Base-by-base conservation (phyloP, 2,888 invertebrate species). In the Furcula furcula region DNA sequence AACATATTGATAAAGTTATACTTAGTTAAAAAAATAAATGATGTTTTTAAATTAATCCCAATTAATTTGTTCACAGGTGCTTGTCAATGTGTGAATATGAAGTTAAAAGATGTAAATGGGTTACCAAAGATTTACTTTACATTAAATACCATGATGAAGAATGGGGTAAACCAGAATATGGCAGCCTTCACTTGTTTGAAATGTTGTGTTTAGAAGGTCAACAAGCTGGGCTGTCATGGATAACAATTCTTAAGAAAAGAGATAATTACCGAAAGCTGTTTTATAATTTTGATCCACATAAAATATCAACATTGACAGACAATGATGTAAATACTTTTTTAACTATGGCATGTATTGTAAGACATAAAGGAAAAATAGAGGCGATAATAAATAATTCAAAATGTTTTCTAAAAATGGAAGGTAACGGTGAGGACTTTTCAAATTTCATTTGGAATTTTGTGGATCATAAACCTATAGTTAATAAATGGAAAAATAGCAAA, bases 191-290 rank as follows among this genome's bases (percentile, higher is more conserved):
- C 26, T 65, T 87, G 29, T 87, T 86, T 65, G 84, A 86, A 62
- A 80, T 85, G 76, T 38, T 87, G 23, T 85, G 86, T 35, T 65
- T 87, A 43, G 86, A 86, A 73, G 85, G 86, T 2, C 86, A 86
- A 58, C 86, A 87, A 65, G 85, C 86, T 16, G 86, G 86, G 1
- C 55, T 87, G 4, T 82, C 86, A 4, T 87, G 86, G 86, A 44
- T 83, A 37, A 85, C 83, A 31, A 69, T 87, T 38, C 49, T 86
- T 19, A 85, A 82, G 46, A 87, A 84, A 62, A 71, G 86, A 51
- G 61, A 76, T 2, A 62, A 63, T 30, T 87, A 86, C 34, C 60
- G 68, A 28, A 58, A 61, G 37, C 22, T 53, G 11, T 87, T 85
- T 45, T 51, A 50, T 39, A 55, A 75, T 16, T 87, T 87, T 54